These are phyloP conservation scores for Picathartes gymnocephalus DNA, from an alignment of 2,113 vertebrate species.

Conservation along the genomic window DNA sequence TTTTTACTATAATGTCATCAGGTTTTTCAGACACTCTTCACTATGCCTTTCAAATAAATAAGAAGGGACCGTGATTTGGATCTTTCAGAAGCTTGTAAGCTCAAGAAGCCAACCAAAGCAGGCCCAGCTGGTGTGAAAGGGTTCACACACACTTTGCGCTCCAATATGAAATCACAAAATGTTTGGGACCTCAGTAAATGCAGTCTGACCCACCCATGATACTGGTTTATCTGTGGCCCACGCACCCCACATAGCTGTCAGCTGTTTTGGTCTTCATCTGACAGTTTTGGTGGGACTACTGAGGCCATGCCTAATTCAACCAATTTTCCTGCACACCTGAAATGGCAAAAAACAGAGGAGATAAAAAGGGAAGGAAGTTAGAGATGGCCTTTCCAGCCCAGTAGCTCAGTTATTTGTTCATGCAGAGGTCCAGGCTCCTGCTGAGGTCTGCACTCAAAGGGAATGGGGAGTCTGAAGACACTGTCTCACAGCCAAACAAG, in stretches of 20 bases:
- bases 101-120: neutral
- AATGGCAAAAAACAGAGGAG: neutral
- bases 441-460: neutral
- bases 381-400: neutral
- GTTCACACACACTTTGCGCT: neutral
- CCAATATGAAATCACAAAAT: neutral
- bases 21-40: neutral
- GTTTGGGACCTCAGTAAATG: neutral
- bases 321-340: neutral
- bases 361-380: neutral
- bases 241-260: neutral
- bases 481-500: neutral
- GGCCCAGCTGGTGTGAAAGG: neutral
- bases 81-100: neutral
- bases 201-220: neutral
- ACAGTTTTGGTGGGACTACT: neutral
- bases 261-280: neutral
- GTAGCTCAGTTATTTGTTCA: neutral
- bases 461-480: fast-evolving
- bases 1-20: neutral
- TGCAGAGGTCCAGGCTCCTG: neutral
- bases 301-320: neutral
- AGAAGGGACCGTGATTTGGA: neutral
- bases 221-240: neutral
- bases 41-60: neutral